Evolutionary conservation across 2,797 vertebrate genomes (phyloP).

Genomic region (Hyperoplus immaculatus): DNA sequence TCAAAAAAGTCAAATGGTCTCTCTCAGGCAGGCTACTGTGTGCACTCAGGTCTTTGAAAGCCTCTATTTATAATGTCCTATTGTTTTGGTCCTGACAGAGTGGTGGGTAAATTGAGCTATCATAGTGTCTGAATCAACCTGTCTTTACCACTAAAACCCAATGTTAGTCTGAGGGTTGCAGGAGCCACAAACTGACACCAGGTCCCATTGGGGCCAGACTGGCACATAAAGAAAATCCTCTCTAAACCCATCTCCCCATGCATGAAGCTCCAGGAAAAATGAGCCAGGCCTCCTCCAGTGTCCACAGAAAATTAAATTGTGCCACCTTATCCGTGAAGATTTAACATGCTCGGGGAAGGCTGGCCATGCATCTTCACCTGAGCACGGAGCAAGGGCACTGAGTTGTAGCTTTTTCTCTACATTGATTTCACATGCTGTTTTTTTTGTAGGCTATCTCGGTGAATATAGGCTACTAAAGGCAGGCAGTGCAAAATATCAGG

Average conservation of each 20-base stretch:
- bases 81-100: conserved; percentile 18
- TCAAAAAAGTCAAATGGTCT: conserved; percentile 29
- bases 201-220: conserved; percentile 18
- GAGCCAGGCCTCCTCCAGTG: conserved; percentile 1
- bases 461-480: neutral
- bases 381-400: neutral
- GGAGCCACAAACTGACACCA: conserved; percentile 8
- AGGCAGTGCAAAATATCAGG: neutral
- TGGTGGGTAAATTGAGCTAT: conserved; percentile 19
- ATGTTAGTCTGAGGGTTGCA: conserved; percentile 10
- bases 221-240: neutral
- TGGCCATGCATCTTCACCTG: neutral
- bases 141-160: conserved; percentile 7
- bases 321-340: conserved; percentile 30
- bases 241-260: conserved; percentile 22
- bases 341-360: conserved; percentile 1
- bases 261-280: neutral
- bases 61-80: conserved; percentile 47
- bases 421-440: conserved; percentile 12
- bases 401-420: neutral
- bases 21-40: conserved; percentile 4
- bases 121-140: neutral
- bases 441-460: neutral
- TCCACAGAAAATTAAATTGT: conserved; percentile 30
- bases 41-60: conserved; percentile 23